Conservation (phyloP, 2,888 invertebrate genomes). For the Spicauda simplicius region DNA sequence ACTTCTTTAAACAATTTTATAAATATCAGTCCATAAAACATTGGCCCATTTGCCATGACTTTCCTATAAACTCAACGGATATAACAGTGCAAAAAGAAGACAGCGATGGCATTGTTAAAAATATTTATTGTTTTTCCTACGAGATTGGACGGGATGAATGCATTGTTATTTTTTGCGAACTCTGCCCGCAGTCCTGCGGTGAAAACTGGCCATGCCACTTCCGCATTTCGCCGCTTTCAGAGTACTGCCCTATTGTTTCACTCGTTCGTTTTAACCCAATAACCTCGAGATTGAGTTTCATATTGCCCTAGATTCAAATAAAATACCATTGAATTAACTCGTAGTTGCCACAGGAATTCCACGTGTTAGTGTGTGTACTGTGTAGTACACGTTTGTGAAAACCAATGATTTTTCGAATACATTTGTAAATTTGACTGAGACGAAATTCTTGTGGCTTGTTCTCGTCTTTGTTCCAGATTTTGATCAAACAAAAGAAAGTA, state of each 20-base stretch:
- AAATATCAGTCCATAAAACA: too few species aligned
- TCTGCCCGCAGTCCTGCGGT: constrained; percentile 3
- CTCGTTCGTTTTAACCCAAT: constrained; percentile 26
- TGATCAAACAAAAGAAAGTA: too few species aligned
- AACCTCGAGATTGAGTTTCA: constrained; percentile 18
- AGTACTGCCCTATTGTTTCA: constrained; percentile 15
- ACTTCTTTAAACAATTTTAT: too few species aligned
- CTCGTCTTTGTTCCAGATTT: too few species aligned
- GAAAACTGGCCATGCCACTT: constrained; percentile 12
- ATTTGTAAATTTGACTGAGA: too few species aligned
- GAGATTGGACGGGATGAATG: not conserved
- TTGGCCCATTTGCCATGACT: too few species aligned
- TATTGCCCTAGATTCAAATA: constrained; percentile 18
- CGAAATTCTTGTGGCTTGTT: too few species aligned
- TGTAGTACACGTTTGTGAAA: not conserved
- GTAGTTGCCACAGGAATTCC: not conserved
- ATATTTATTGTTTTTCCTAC: not conserved
- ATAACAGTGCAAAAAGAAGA: not conserved
- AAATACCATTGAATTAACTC: constrained; percentile 10
- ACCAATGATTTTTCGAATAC: not conserved
- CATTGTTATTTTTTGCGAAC: constrained; percentile 10
- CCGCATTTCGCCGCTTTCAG: constrained; percentile 9
- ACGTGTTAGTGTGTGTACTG: not conserved
- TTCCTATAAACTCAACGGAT: too few species aligned
- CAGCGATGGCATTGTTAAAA: not conserved